These are phyloP conservation scores for Icerya purchasi DNA, from an alignment of 2,888 invertebrate genomes.

Conservation along the genomic window DNA sequence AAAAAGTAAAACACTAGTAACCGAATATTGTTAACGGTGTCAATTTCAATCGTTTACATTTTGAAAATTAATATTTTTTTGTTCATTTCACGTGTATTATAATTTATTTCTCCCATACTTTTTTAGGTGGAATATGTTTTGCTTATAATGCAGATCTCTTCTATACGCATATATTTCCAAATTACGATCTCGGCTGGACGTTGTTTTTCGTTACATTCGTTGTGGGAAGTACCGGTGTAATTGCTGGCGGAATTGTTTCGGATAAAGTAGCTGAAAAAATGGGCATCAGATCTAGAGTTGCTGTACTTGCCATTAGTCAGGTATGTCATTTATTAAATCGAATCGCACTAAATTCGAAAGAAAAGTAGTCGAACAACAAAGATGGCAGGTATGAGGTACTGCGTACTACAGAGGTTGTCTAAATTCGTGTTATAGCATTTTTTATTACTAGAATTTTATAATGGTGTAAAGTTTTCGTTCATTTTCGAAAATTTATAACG, in stretches of 20 bases:
- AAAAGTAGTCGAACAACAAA: too few relatives aligned
- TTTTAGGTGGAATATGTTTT: constrained; percentile 63
- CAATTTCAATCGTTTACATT: not conserved
- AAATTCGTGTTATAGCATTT: too few relatives aligned
- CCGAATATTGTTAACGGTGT: too few relatives aligned
- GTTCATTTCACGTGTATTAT: constrained; percentile 2
- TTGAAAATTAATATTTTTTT: not conserved
- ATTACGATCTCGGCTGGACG: constrained; percentile 77
- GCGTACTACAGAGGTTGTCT: too few relatives aligned
- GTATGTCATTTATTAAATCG: too few relatives aligned
- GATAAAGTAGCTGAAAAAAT: constrained; percentile 72
- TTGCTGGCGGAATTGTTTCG: constrained; percentile 41
- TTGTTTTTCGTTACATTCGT: constrained; percentile 69
- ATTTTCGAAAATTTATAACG: too few relatives aligned
- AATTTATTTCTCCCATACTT: too few relatives aligned
- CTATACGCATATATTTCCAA: constrained; percentile 70
- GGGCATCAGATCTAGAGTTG: constrained; percentile 60
- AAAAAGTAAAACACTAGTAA: too few relatives aligned
- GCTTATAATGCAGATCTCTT: constrained; percentile 79
- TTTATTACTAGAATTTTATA: too few relatives aligned
- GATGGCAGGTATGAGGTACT: too few relatives aligned
- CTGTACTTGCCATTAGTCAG: constrained; percentile 55
- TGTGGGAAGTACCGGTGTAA: constrained; percentile 48
- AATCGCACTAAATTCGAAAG: too few relatives aligned
- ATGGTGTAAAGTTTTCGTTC: too few relatives aligned